phyloP scores from a whole-genome alignment of 2,888 invertebrate species.

The Heteromyza rotundicornis region DNA sequence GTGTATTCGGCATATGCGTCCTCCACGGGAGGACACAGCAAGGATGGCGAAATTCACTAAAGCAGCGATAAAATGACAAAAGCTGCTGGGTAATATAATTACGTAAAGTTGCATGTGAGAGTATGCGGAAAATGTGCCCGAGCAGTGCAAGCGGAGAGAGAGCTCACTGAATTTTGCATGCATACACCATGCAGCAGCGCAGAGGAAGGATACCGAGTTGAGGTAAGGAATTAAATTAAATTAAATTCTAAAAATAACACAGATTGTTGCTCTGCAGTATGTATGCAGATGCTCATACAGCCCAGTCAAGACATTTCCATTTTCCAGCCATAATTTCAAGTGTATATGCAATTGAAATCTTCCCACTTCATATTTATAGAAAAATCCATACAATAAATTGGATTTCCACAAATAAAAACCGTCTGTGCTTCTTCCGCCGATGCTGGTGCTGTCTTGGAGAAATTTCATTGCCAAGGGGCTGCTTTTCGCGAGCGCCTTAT shows the following conservation, averaged over 20 bases:
- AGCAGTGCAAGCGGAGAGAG: background rate
- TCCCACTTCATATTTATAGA: background rate
- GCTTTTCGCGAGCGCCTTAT: no score
- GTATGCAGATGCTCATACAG: no score
- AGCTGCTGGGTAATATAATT: conserved; percentile 5
- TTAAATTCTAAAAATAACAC: no score
- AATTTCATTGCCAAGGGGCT: background rate
- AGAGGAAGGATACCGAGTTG: background rate
- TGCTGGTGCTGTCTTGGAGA: background rate
- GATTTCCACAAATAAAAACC: conserved; percentile 17
- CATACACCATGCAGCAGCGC: no score
- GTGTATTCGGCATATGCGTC: background rate
- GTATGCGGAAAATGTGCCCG: background rate
- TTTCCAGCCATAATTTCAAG: no score
- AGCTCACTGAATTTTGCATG: background rate
- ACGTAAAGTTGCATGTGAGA: background rate
- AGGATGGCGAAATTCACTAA: background rate
- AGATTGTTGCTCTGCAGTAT: no score
- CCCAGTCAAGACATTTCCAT: no score
- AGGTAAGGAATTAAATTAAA: background rate
- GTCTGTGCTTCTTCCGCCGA: conserved; percentile 9
- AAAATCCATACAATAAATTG: conserved; percentile 5
- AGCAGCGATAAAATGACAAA: background rate
- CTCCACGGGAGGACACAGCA: background rate
- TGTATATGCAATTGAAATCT: background rate